Conservation (phyloP, 1,140 invertebrate species). For the Phocides pigmalion region DNA sequence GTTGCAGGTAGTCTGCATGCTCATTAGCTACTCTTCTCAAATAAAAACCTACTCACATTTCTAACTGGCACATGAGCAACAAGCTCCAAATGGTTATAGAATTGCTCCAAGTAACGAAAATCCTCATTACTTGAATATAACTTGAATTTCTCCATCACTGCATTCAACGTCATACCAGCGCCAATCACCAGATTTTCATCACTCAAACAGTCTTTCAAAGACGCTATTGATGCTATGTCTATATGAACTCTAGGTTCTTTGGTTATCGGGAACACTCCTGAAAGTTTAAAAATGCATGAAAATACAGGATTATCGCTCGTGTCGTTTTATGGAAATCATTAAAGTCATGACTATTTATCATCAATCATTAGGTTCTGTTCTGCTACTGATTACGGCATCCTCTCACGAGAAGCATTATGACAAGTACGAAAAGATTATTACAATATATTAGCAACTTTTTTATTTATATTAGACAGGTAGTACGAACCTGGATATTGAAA, state of each 20-base stretch:
- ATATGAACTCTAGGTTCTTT: slow-evolving; percentile 53
- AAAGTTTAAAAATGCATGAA: slow-evolving; percentile 23
- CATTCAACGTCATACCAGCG: slow-evolving; percentile 86
- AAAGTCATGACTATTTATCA: too few relatives aligned
- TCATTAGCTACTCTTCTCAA: background rate
- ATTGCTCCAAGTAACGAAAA: slow-evolving; percentile 79
- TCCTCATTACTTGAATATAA: slow-evolving; percentile 77
- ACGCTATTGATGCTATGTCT: slow-evolving; percentile 84
- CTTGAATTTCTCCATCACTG: slow-evolving; percentile 86
- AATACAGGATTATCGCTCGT: too few relatives aligned
- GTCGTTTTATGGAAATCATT: too few relatives aligned
- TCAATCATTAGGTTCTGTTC: too few relatives aligned
- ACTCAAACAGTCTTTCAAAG: slow-evolving; percentile 85
- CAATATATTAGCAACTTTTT: too few relatives aligned
- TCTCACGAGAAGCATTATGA: too few relatives aligned
- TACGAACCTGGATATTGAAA: too few relatives aligned
- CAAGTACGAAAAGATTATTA: too few relatives aligned
- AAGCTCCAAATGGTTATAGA: slow-evolving; percentile 86
- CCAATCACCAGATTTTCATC: slow-evolving; percentile 85
- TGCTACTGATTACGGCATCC: too few relatives aligned
- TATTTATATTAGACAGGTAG: too few relatives aligned
- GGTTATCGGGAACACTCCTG: slow-evolving; percentile 59
- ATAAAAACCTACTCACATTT: slow-evolving; percentile 84
- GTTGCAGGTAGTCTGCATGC: too few relatives aligned
- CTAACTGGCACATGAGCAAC: slow-evolving; percentile 89